Percentiles rank a stretch among this genome's conserved stretches.
phyloP scores from a whole-genome alignment of 2,888 invertebrate genomes.

The Pedicia rivosa region DNA sequence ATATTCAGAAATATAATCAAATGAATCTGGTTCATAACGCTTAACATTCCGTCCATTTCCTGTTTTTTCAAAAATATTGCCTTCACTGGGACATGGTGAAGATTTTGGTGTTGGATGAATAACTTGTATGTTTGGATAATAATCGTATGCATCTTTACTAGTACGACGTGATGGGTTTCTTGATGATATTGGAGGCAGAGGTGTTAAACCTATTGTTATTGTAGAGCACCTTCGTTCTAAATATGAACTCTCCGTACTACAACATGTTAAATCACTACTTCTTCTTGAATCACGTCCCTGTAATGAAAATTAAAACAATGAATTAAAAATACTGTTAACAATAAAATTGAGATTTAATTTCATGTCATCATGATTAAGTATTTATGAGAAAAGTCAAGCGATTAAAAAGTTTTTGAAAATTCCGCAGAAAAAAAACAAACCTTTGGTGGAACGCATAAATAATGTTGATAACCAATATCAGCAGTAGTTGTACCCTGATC shows the following conservation, averaged over 20 bases:
- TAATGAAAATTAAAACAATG: conserved; percentile 1
- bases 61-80: conserved; percentile 32
- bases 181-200: conserved; percentile 30
- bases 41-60: conserved; percentile 13
- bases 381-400: too few species aligned
- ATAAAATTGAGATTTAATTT: too few species aligned
- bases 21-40: background rate
- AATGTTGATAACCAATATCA: conserved; percentile 24
- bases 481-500: conserved; percentile 28
- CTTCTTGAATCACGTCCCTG: conserved; percentile 38
- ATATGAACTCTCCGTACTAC: conserved; percentile 71
- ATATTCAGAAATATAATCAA: conserved; percentile 5
- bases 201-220: conserved; percentile 55
- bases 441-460: conserved; percentile 28
- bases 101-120: conserved; percentile 70
- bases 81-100: conserved; percentile 61
- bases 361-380: too few species aligned
- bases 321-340: background rate
- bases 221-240: conserved; percentile 68
- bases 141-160: conserved; percentile 32
- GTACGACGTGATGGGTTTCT: conserved; percentile 18
- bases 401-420: too few species aligned
- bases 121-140: conserved; percentile 48
- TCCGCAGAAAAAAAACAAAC: conserved; percentile 22
- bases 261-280: conserved; percentile 68